Conservation (phyloP, 2,888 invertebrate species). For the Lasioglossum morio region DNA sequence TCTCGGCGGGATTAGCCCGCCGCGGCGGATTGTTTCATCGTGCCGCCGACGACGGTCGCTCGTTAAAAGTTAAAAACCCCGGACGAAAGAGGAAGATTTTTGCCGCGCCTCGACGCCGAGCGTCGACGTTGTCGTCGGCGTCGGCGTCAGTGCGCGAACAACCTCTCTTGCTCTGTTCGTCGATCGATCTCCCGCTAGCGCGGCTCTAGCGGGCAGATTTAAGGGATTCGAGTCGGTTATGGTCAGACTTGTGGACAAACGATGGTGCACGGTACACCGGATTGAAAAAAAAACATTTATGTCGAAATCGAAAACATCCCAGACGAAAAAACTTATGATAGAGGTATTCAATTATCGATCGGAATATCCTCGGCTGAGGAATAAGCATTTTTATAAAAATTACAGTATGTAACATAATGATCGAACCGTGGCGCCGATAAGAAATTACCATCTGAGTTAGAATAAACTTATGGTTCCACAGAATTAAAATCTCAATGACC, state of each 20-base stretch:
- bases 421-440: too few relatives aligned
- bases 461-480: too few relatives aligned
- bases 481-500: too few relatives aligned
- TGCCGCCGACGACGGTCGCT: neutral
- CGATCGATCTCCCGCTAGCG: neutral
- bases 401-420: too few relatives aligned
- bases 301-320: too few relatives aligned
- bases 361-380: too few relatives aligned
- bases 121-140: neutral
- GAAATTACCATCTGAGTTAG: too few relatives aligned
- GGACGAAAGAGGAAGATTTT: slow-evolving; percentile 2
- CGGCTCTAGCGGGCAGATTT: neutral
- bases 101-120: neutral
- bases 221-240: neutral
- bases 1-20: slow-evolving; percentile 9
- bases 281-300: too few relatives aligned
- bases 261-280: neutral
- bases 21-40: slow-evolving; percentile 11
- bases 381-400: too few relatives aligned
- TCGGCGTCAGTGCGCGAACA: neutral
- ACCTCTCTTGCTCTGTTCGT: neutral
- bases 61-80: slow-evolving; percentile 27
- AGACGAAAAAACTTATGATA: too few relatives aligned
- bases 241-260: neutral
- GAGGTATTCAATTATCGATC: too few relatives aligned